Evolutionary conservation across 2,797 vertebrate species (phyloP).

Genomic region (Lithobates sylvaticus): DNA sequence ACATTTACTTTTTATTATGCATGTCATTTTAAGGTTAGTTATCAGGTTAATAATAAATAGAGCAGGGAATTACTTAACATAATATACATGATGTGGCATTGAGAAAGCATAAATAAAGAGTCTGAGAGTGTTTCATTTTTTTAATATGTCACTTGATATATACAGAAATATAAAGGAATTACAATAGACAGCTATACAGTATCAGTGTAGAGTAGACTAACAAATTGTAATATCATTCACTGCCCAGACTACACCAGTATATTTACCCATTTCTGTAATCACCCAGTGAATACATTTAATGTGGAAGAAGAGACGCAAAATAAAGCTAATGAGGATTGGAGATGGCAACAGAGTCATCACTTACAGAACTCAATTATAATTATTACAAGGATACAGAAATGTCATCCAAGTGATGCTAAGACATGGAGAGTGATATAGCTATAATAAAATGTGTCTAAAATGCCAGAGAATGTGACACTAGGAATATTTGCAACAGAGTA

Average conservation of each 20-base stretch:
- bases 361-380: constrained; percentile 52
- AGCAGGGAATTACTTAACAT: too few relatives aligned
- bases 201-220: not conserved
- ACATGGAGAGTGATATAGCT: constrained; percentile 54
- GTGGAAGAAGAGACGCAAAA: constrained; percentile 47
- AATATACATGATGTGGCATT: too few relatives aligned
- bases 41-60: too few relatives aligned
- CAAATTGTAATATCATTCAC: constrained; percentile 19
- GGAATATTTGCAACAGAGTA: constrained; percentile 54
- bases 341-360: constrained; percentile 46
- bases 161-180: not conserved
- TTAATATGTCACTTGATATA: not conserved
- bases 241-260: not conserved
- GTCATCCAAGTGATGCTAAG: constrained; percentile 47
- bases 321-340: constrained; percentile 50
- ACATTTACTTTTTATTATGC: too few relatives aligned
- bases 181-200: not conserved
- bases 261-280: constrained; percentile 9
- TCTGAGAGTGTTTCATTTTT: not conserved
- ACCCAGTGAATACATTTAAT: constrained; percentile 29
- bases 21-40: too few relatives aligned
- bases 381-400: constrained; percentile 58
- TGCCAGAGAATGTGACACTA: constrained; percentile 57
- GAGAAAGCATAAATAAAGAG: too few relatives aligned
- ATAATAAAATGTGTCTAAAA: constrained; percentile 57